Base-by-base conservation (phyloP, 2,113 vertebrate genomes). In the Galbula dea region DNA sequence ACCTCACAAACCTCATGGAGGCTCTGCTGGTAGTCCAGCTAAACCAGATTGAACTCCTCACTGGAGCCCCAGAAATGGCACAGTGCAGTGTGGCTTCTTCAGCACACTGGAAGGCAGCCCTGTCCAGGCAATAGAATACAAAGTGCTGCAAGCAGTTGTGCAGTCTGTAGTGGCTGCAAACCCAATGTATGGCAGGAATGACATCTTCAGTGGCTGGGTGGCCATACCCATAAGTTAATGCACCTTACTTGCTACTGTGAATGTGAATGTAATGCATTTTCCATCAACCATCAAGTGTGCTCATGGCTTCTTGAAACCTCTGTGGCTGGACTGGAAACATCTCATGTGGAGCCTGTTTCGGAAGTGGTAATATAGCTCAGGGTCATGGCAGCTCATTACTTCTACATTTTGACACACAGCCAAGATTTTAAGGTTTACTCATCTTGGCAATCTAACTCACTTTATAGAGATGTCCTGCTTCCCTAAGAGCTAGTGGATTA, bases 361-460 rank as follows among this genome's bases (percentile, higher is more conserved):
- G 83, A 96, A 93, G 83, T 37, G 48, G 41, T 79, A 92, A 91
- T 68, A 78, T 9, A 76, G 57, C 78, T 91, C 78, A 62, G 89
- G 48, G 32, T 55, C 62, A 68, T 37, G 79, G 71, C 48, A 84
- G 87, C 69, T 89, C 45, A 41, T 62, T 82, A 46, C 51, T 88
- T 92, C 83, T 96, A 61, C 89, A 71, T 62, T 92, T 89, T 96
- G 91, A 94, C 41, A 67, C 24, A 75, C 34, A 62, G 96, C 85
- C 93, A 94, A 93, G 90, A 72, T 93, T 81, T 71, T 61, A 86
- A 93, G 83, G 43, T 92, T 94, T 66, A 29, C 37, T 49, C 57
- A 29, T 45, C 46, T 51, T 71, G 86, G 71, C 49, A 94, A 79
- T 63, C 49, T 54, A 65, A 39, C 63, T 94, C 69, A 67, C 54